These are phyloP conservation scores for Drosophila barbarae DNA, from an alignment of 2,888 invertebrate genomes.

Conservation along the genomic window DNA sequence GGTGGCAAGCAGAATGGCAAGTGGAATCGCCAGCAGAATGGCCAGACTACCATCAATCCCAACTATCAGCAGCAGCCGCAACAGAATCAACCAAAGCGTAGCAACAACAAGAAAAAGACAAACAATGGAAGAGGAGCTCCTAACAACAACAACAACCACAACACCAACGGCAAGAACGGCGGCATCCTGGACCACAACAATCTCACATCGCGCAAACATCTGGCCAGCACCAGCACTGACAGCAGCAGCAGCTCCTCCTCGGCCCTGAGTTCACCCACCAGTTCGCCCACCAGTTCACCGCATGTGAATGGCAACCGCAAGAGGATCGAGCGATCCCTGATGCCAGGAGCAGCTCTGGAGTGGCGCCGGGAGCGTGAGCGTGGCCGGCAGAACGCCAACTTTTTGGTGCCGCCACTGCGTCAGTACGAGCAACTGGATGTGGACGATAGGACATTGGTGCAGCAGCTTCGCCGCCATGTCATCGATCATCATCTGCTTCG, in stretches of 20 bases:
- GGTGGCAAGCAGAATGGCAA: constrained; percentile 40
- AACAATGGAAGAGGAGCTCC: not conserved
- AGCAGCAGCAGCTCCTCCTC: constrained; percentile 58
- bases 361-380: constrained; percentile 15
- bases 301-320: constrained; percentile 49
- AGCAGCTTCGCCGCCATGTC: constrained; percentile 83
- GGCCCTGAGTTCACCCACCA: constrained; percentile 65
- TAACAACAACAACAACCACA: constrained; percentile 3
- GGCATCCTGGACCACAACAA: constrained; percentile 28
- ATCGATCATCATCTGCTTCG: constrained; percentile 84
- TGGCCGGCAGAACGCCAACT: constrained; percentile 44
- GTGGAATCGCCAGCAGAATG: constrained; percentile 40
- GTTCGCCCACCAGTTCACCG: constrained; percentile 72
- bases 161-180: constrained; percentile 21
- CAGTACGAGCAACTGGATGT: constrained; percentile 77
- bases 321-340: constrained; percentile 17
- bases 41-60: constrained; percentile 10
- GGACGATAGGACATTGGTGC: constrained; percentile 81
- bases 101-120: constrained; percentile 13
- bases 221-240: constrained; percentile 13
- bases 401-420: constrained; percentile 76
- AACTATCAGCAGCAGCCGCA: constrained; percentile 19
- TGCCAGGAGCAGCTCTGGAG: constrained; percentile 22
- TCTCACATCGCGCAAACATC: constrained; percentile 9
- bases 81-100: constrained; percentile 19